Evolutionary conservation across 2,888 invertebrate species (phyloP).

Genomic region (Pyrrhopygopsis socrates): DNA sequence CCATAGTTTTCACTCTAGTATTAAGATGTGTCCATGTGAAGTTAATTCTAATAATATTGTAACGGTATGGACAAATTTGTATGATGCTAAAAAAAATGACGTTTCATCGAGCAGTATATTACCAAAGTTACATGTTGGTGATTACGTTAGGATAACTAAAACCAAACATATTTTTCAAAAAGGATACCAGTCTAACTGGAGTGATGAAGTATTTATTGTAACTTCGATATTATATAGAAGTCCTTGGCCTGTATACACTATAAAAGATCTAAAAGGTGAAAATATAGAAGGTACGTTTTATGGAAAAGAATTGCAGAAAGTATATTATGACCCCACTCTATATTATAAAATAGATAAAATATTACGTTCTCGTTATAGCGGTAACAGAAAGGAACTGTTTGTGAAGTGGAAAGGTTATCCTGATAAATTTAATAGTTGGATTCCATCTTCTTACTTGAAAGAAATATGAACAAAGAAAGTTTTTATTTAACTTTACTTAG

Average conservation of each 20-base stretch:
- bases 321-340: too few species aligned
- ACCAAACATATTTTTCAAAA: too few species aligned
- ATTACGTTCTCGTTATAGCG: conserved; percentile 65
- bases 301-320: too few species aligned
- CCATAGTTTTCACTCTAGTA: neutral
- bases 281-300: too few species aligned
- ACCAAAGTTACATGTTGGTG: neutral
- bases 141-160: neutral
- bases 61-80: too few species aligned
- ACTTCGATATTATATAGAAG: too few species aligned
- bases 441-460: conserved; percentile 65
- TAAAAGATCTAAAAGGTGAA: too few species aligned
- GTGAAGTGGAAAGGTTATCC: conserved; percentile 86
- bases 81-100: neutral
- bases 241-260: too few species aligned
- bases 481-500: conserved; percentile 75
- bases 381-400: conserved; percentile 81
- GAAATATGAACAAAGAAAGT: conserved; percentile 75
- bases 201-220: too few species aligned
- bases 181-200: too few species aligned
- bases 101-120: neutral
- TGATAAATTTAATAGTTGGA: conserved; percentile 84
- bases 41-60: too few species aligned
- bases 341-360: conserved; percentile 72
- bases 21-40: too few species aligned